These are phyloP conservation scores for Stegostoma tigrinum DNA, from an alignment of 2,113 vertebrate genomes.

Conservation along the genomic window DNA sequence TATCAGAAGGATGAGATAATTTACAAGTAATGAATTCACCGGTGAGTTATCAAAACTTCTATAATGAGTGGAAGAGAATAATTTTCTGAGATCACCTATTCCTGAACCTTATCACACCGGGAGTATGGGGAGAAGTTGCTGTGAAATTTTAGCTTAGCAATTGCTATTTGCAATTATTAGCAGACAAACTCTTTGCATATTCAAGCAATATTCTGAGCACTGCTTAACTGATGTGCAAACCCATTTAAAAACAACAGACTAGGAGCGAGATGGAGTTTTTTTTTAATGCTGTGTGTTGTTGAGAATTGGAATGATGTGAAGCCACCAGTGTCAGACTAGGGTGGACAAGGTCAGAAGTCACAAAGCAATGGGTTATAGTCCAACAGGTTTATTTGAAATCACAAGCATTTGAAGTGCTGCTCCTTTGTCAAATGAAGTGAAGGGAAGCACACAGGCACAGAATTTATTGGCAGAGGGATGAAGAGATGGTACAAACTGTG, in stretches of 20 bases:
- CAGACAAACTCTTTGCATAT: not conserved
- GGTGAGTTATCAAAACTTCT: not conserved
- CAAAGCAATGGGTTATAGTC: too few species aligned
- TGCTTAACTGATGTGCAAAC: not conserved
- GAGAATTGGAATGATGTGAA: not conserved
- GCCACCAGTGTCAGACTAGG: too few species aligned
- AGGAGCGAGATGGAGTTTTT: not conserved
- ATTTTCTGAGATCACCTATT: not conserved
- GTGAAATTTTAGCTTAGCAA: not conserved
- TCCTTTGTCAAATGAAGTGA: too few species aligned
- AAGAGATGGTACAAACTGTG: too few species aligned
- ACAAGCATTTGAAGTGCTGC: too few species aligned
- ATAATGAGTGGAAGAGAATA: not conserved
- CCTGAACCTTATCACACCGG: not conserved
- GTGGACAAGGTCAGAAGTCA: too few species aligned
- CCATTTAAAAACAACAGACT: not conserved
- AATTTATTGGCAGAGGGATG: too few species aligned
- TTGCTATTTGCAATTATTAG: not conserved
- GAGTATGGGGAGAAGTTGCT: not conserved
- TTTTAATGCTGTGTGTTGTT: not conserved
- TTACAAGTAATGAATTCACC: constrained; percentile 25
- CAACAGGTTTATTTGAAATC: too few species aligned
- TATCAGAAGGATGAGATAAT: constrained; percentile 17
- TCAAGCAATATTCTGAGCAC: not conserved
- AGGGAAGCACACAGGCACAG: too few species aligned